These are phyloP conservation scores for Paramormyrops kingsleyae DNA, from an alignment of 2,113 vertebrate species.

Conservation along the genomic window DNA sequence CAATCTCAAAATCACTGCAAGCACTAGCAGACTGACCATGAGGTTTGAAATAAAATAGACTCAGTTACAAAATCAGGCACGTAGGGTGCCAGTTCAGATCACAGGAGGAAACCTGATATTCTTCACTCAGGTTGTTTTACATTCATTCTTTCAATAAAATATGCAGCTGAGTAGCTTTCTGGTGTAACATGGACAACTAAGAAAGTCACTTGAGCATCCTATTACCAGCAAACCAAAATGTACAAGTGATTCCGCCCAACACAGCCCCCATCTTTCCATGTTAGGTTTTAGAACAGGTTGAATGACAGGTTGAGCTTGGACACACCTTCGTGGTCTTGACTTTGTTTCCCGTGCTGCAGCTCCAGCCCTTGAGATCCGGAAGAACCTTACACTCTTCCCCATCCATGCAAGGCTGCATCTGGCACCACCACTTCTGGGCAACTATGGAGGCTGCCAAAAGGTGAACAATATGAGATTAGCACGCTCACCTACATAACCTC, in stretches of 20 bases:
- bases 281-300: not conserved
- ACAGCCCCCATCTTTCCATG: not conserved
- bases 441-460: constrained; percentile 78
- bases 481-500: not conserved
- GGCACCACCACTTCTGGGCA: constrained; percentile 98
- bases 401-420: constrained; percentile 91
- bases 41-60: not conserved
- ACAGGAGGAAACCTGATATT: not conserved
- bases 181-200: not conserved
- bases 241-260: not conserved
- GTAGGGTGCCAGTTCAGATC: not conserved
- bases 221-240: not conserved
- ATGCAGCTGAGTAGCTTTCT: not conserved
- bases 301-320: not conserved
- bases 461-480: not conserved
- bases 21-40: not conserved
- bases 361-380: constrained; percentile 95
- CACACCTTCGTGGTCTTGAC: constrained; percentile 97
- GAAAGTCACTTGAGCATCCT: not conserved
- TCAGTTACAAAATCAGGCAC: not conserved
- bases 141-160: not conserved
- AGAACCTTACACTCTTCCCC: constrained; percentile 95
- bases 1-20: not conserved
- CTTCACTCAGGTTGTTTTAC: not conserved
- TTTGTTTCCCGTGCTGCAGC: constrained; percentile 95